Conservation (phyloP, 2,113 vertebrate species). For the Spea multiplicata region DNA sequence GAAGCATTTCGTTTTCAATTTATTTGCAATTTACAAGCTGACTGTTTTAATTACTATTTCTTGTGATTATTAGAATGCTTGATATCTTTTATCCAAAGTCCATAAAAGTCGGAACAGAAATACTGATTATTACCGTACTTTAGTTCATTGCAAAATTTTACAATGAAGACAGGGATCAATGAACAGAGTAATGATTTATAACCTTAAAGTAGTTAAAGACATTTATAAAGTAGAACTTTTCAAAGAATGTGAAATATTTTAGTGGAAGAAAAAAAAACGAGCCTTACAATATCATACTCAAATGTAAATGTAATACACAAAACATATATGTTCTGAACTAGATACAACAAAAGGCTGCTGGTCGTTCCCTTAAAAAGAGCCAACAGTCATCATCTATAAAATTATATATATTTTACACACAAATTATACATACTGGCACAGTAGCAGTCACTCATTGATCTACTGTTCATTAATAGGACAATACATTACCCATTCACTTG, state of each 20-base stretch:
- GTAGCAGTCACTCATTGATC: too few species aligned
- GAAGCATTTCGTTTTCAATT: conserved; percentile 3
- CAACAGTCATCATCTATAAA: too few species aligned
- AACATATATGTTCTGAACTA: too few species aligned
- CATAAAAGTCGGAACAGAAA: background rate
- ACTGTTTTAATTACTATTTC: background rate
- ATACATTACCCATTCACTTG: too few species aligned
- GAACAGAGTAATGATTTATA: conserved; percentile 3
- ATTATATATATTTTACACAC: too few species aligned
- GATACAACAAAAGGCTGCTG: too few species aligned
- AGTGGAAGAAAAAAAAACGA: too few species aligned
- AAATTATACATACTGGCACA: too few species aligned
- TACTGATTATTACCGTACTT: background rate
- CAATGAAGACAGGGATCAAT: background rate
- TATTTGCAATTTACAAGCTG: background rate
- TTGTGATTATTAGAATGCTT: background rate
- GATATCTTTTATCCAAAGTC: background rate
- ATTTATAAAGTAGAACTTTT: background rate
- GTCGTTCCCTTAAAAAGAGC: too few species aligned
- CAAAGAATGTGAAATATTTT: background rate
- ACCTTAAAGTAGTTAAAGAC: background rate
- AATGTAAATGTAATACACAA: too few species aligned
- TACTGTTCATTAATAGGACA: too few species aligned
- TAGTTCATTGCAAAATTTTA: background rate
- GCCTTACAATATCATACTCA: too few species aligned